Evolutionary conservation across 2,113 vertebrate genomes (phyloP).

Genomic region (Arvicanthis niloticus): DNA sequence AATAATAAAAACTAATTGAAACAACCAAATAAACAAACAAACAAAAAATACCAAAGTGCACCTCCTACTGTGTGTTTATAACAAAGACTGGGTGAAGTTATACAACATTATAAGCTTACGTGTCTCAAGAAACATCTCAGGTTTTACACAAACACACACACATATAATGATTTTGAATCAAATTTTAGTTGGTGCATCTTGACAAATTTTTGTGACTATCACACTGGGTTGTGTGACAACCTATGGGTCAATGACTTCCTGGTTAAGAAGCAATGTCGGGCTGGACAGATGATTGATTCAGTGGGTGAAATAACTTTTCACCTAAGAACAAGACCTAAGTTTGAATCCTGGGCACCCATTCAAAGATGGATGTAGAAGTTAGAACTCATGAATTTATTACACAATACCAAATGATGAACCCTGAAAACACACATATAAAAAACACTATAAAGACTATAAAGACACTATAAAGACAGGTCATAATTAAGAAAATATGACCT

Average conservation of each 20-base stretch:
- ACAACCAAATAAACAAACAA: no score
- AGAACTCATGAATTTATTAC: not conserved
- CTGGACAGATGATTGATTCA: not conserved
- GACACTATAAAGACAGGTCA: not conserved
- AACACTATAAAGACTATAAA: not conserved
- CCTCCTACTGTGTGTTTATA: not conserved
- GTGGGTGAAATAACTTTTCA: not conserved
- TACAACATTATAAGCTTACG: not conserved
- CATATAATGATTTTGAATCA: not conserved
- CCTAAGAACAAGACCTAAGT: not conserved
- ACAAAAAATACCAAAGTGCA: not conserved
- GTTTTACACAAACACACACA: no score
- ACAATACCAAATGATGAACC: not conserved
- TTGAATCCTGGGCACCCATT: not conserved
- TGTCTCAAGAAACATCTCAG: not conserved
- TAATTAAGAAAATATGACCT: not conserved
- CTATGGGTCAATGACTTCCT: no score
- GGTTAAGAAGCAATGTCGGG: not conserved
- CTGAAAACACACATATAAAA: not conserved
- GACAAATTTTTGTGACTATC: not conserved
- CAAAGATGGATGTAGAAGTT: not conserved
- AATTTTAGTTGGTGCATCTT: not conserved
- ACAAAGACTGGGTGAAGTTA: not conserved
- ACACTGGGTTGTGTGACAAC: not conserved
- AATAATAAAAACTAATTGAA: no score